These are phyloP conservation scores for Ditula angustiorana DNA, from an alignment of 2,888 invertebrate species.

Conservation along the genomic window DNA sequence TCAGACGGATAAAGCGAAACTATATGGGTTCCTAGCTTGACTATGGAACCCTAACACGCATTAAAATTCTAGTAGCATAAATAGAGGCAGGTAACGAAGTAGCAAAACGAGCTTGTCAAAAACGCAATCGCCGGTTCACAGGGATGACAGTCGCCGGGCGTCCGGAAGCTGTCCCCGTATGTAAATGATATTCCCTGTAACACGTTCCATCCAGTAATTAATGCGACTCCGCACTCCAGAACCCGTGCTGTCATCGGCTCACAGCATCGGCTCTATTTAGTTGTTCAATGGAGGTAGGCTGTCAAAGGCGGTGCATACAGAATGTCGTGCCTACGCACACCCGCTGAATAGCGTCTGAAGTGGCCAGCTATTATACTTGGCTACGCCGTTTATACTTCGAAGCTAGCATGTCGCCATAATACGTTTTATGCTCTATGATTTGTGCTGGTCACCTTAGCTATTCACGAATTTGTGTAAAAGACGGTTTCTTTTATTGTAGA, in stretches of 20 bases:
- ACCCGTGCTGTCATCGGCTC: slow-evolving; percentile 66
- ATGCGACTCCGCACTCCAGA: slow-evolving; percentile 70
- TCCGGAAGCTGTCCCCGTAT: slow-evolving; percentile 54
- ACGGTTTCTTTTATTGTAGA: background rate
- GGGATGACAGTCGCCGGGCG: slow-evolving; percentile 40
- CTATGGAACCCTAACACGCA: too few species aligned
- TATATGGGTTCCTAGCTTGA: too few species aligned
- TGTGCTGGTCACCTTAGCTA: slow-evolving; percentile 22
- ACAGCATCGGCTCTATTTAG: slow-evolving; percentile 60
- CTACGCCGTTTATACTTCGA: slow-evolving; percentile 65
- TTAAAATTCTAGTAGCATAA: background rate
- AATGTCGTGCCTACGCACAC: slow-evolving; percentile 65
- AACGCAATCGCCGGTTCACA: slow-evolving; percentile 34
- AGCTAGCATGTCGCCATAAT: slow-evolving; percentile 49
- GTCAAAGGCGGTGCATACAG: slow-evolving; percentile 68
- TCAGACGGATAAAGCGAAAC: too few species aligned
- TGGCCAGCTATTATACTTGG: slow-evolving; percentile 54
- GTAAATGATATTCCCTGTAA: slow-evolving; percentile 61
- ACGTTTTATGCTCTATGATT: slow-evolving; percentile 49
- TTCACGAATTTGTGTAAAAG: background rate
- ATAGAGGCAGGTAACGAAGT: slow-evolving; percentile 6
- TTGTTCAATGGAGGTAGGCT: slow-evolving; percentile 72
- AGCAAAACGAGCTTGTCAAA: slow-evolving; percentile 33
- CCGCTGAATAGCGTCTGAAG: slow-evolving; percentile 80
- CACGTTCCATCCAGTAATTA: slow-evolving; percentile 72